phyloP scores from a whole-genome alignment of 2,888 invertebrate genomes.

The Biston betularia region DNA sequence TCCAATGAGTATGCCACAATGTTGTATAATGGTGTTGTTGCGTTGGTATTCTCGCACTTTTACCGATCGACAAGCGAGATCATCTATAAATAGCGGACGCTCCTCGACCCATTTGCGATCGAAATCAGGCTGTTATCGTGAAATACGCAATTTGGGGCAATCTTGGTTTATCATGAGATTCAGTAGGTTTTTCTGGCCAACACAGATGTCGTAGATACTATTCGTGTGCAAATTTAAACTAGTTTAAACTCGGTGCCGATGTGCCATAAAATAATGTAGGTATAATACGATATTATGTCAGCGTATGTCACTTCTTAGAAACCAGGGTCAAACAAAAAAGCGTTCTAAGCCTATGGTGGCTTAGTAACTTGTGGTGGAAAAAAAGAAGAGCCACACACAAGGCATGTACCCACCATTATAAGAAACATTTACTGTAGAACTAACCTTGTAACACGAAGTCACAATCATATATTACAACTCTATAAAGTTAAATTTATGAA shows the following conservation, averaged over 20 bases:
- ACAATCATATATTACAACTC: no score
- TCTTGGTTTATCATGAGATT: constrained; percentile 10
- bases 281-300: no score
- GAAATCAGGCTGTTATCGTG: constrained; percentile 15
- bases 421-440: background rate
- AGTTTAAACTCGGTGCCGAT: no score
- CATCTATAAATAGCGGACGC: constrained; percentile 16
- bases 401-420: background rate
- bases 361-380: no score
- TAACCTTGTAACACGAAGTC: no score
- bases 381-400: no score
- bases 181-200: background rate
- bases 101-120: constrained; percentile 19
- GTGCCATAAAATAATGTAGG: no score
- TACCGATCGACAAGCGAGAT: constrained; percentile 15
- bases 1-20: background rate
- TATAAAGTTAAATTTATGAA: no score
- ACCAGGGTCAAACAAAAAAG: no score
- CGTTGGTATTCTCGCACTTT: background rate
- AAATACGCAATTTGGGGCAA: constrained; percentile 26
- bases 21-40: background rate
- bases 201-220: background rate
- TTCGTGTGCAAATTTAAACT: background rate
- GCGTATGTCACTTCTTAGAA: background rate
- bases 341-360: no score